Evolutionary conservation across 92 coral and sea anemone genomes (phyloP).

Genomic region (Zoanthus sansibaricus): DNA sequence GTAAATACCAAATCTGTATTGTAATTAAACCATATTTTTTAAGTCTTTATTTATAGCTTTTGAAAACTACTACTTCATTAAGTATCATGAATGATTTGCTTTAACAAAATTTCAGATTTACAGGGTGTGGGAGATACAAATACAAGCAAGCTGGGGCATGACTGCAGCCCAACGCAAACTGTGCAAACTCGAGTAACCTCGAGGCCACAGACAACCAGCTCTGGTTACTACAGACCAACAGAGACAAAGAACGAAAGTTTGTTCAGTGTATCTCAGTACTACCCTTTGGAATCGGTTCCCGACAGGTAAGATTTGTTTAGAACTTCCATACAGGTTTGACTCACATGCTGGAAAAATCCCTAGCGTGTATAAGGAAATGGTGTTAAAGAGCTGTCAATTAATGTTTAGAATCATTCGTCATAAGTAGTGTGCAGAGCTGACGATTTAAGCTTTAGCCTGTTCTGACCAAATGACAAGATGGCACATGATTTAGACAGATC

Average conservation of each 20-base stretch:
- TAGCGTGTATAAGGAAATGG: no score
- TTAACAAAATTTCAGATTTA: not conserved
- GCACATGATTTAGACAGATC: no score
- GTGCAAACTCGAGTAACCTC: conserved; percentile 5
- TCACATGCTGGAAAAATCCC: no score
- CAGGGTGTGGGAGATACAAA: not conserved
- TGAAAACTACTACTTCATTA: not conserved
- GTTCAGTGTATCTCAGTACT: not conserved
- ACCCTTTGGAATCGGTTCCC: not conserved
- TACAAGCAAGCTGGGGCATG: not conserved
- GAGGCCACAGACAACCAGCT: conserved; percentile 20
- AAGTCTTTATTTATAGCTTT: not conserved
- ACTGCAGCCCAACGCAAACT: conserved; percentile 4
- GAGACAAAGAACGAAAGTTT: not conserved
- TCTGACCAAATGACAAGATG: no score
- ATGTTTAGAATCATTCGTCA: no score
- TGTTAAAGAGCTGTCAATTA: no score
- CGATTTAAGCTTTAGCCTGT: no score
- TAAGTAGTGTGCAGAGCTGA: no score
- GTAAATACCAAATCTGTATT: no score
- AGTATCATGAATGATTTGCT: not conserved
- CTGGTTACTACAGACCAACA: not conserved
- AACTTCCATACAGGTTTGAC: no score
- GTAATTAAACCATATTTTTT: no score
- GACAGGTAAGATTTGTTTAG: not conserved